phyloP scores from a whole-genome alignment of 2,113 vertebrate species.

The Platichthys flesus region DNA sequence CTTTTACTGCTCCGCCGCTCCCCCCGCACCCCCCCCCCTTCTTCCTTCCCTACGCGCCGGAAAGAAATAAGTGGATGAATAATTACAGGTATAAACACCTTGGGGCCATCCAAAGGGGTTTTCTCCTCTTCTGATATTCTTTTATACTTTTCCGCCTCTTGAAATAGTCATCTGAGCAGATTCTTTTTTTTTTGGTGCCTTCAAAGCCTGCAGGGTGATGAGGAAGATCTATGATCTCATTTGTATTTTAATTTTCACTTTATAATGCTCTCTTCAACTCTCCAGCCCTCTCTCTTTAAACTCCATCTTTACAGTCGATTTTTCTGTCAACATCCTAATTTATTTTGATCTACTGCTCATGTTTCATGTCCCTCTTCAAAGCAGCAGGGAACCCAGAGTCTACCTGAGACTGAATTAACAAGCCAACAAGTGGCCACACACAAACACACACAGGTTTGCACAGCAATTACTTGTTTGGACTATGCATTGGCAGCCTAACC shows the following conservation, averaged over 20 bases:
- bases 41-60: conserved; percentile 42
- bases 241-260: conserved; percentile 71
- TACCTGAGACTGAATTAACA: neutral
- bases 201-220: conserved; percentile 69
- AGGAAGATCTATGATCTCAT: conserved; percentile 45
- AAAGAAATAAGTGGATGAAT: conserved; percentile 76
- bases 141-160: conserved; percentile 62
- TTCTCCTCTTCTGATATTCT: conserved; percentile 65
- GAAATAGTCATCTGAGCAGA: conserved; percentile 58
- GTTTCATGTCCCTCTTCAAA: conserved; percentile 35
- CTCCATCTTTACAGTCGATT: conserved; percentile 20
- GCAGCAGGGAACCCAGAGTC: neutral
- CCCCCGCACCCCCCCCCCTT: conserved; percentile 7
- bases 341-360: conserved; percentile 46
- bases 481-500: too few species aligned
- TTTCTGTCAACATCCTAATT: conserved; percentile 30
- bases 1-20: conserved; percentile 42
- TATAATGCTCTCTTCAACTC: conserved; percentile 46
- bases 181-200: conserved; percentile 65
- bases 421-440: neutral
- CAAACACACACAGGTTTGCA: neutral
- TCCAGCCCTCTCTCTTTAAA: conserved; percentile 17
- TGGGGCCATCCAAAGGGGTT: conserved; percentile 66
- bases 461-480: too few species aligned
- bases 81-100: conserved; percentile 81